A percentile compares a stretch with the other conserved stretches of the same genome.
These are phyloP conservation scores for Rostratula benghalensis DNA, from an alignment of 2,113 vertebrate species.

Conservation along the genomic window DNA sequence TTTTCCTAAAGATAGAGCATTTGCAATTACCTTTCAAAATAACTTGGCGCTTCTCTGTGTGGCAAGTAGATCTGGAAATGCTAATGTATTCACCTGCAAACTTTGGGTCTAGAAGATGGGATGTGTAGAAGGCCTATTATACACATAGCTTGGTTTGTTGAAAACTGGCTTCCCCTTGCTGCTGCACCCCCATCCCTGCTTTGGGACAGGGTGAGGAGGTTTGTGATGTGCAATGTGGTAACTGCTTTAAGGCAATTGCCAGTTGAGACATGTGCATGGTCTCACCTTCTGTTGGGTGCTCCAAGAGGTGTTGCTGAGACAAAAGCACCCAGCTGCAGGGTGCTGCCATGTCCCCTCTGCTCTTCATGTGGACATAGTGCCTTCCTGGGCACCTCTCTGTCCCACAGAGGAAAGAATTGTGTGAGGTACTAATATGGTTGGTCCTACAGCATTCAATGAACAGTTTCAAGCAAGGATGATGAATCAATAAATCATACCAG, in stretches of 20 bases:
- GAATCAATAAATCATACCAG: rapidly evolving
- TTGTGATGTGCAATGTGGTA: rapidly evolving
- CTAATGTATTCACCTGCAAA: background rate
- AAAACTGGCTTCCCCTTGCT: background rate
- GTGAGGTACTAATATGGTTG: background rate
- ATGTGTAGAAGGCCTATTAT: background rate
- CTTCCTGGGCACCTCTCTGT: background rate
- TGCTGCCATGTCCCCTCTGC: background rate
- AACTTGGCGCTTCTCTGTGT: rapidly evolving
- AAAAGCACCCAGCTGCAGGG: background rate
- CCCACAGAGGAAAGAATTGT: background rate
- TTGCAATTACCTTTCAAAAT: background rate
- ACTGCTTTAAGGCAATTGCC: background rate
- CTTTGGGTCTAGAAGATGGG: background rate
- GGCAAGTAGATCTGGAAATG: rapidly evolving
- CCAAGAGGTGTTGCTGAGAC: background rate
- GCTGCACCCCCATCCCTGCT: background rate
- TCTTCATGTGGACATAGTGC: rapidly evolving
- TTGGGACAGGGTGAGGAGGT: background rate
- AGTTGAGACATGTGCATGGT: background rate
- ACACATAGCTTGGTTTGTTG: background rate
- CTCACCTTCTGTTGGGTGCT: background rate
- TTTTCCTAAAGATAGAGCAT: background rate
- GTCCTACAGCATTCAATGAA: background rate
- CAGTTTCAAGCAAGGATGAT: background rate